Evolutionary conservation across 2,797 vertebrate species (phyloP).

Genomic region (Hydrocynus forskahlii): DNA sequence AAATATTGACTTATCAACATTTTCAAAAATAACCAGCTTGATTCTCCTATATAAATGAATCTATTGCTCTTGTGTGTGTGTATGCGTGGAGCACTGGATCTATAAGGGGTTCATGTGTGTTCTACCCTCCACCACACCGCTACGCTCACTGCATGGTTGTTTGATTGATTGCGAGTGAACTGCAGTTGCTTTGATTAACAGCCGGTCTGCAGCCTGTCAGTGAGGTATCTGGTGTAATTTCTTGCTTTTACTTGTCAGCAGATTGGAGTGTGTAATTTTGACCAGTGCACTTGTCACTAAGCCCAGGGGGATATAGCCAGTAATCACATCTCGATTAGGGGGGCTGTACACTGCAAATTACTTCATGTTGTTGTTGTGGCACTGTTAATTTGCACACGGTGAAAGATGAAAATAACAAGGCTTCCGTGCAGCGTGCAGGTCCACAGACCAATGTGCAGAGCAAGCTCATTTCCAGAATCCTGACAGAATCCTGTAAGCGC

Average conservation of each 20-base stretch:
- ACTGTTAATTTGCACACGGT: slow-evolving; percentile 56
- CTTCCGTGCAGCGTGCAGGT: slow-evolving; percentile 19
- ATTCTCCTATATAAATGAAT: background rate
- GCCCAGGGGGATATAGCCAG: slow-evolving; percentile 37
- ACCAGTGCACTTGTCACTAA: slow-evolving; percentile 55
- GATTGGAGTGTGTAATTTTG: slow-evolving; percentile 61
- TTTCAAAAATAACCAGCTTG: background rate
- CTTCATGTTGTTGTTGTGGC: slow-evolving; percentile 56
- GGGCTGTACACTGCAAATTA: slow-evolving; percentile 44
- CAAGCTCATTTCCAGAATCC: slow-evolving; percentile 37
- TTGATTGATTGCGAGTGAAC: slow-evolving; percentile 49
- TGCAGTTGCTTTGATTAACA: slow-evolving; percentile 55
- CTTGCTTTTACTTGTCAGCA: slow-evolving; percentile 57
- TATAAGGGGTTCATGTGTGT: slow-evolving; percentile 27
- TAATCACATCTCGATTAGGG: slow-evolving; percentile 57
- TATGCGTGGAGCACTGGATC: background rate
- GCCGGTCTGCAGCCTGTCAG: slow-evolving; percentile 44
- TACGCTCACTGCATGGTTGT: slow-evolving; percentile 39
- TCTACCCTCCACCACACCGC: slow-evolving; percentile 6
- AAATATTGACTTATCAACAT: background rate
- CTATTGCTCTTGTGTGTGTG: background rate
- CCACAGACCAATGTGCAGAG: slow-evolving; percentile 28
- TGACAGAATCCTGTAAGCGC: background rate
- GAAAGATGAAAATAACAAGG: slow-evolving; percentile 47
- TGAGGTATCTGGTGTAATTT: slow-evolving; percentile 45